Base-by-base conservation (phyloP, 2,888 invertebrate species). In the Cordilura impudica region DNA sequence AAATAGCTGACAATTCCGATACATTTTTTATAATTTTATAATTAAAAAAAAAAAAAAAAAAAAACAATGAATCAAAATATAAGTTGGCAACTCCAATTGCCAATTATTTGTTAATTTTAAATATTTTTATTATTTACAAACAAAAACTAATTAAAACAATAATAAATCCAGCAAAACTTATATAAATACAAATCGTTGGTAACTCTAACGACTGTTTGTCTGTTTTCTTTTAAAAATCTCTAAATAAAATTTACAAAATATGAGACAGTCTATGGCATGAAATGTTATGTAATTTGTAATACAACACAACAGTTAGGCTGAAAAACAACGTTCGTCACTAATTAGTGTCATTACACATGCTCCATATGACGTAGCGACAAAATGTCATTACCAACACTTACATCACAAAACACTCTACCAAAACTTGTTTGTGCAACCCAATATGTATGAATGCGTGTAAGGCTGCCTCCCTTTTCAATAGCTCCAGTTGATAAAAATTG, bases 311-410 rank as follows among this genome's bases (percentile, higher is more conserved):
- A 54, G 23, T 47, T 35, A 8, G 65, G 35, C 47, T 7, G 35
- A 47, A 63, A 45, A 45, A 66, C 63, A 65, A 43, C 69, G 49
- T 66, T 80, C 85, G 83, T 87, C 88, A 89, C 89, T 89, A 89
- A 89, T 89, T 89, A 88, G 89, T 87, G 88, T 87, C 89, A 89
- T 89, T 89, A 88, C 86, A 87, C 84, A 86, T 85, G 87, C 85
- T 86, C 83, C 85, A 85, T 83, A 85, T 83, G 85, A 83, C 83
- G 82, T 75, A 83, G 84, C 83, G 81, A 82, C 83, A 83, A 82
- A 83, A 81, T 83, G 83, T 82, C 83, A 81, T 83, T 81, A 79
- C 70, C 75, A 80, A 81, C 58, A 71, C 78, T 67, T 63, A 45
- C 29, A 60, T 47, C 53, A 49, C 53, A 19, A 18, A 74, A 14